phyloP scores from a whole-genome alignment of 2,888 invertebrate species.

The Diploptera punctata region DNA sequence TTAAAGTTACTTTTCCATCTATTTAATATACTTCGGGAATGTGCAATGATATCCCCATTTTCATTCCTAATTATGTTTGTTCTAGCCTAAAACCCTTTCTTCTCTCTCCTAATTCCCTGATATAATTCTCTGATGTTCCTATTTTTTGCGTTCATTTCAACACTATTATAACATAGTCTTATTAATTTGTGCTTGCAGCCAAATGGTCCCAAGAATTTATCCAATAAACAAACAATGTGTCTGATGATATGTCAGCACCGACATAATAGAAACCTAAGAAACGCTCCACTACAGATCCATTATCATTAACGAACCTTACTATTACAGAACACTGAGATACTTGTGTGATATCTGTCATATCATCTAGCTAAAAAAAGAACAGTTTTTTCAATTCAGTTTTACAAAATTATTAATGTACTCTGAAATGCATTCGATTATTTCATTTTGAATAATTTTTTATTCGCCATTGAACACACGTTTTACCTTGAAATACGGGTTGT shows the following conservation, averaged over 20 bases:
- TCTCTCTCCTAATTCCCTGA: no score
- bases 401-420: background rate
- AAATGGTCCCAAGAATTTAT: background rate
- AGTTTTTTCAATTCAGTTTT: constrained; percentile 18
- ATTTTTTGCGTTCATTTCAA: no score
- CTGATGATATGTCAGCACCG: no score
- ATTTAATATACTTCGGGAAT: no score
- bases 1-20: no score
- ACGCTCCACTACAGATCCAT: background rate
- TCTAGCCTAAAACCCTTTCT: no score
- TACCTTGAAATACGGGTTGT: constrained; percentile 42
- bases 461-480: constrained; percentile 38
- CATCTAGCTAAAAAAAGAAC: constrained; percentile 41
- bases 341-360: constrained; percentile 13
- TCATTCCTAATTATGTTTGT: no score
- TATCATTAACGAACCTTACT: constrained; percentile 11
- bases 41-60: no score
- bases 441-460: background rate
- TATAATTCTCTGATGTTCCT: no score
- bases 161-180: constrained; percentile 33
- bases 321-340: constrained; percentile 7
- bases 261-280: background rate
- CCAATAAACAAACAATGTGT: constrained; percentile 41
- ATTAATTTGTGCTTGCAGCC: background rate
- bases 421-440: background rate